Percentiles rank a stretch among this genome's conserved stretches.
Evolutionary conservation across 1,140 invertebrate species (phyloP).

Genomic region (Drosophila jambulina): DNA sequence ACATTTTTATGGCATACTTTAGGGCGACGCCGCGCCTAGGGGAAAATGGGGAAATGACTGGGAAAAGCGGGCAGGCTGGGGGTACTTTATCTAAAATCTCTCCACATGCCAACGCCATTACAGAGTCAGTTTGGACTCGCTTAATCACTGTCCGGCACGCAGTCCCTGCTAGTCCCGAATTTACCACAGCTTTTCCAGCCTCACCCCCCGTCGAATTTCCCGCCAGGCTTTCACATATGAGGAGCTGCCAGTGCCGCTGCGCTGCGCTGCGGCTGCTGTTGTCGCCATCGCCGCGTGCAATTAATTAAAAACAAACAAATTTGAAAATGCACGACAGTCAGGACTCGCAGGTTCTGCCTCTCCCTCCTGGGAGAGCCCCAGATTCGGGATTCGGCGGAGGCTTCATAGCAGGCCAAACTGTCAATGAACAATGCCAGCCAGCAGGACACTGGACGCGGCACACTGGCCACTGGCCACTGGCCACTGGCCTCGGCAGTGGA

Average conservation of each 20-base stretch:
- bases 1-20: slow-evolving; percentile 72
- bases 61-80: not conserved
- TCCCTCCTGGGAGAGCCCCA: not conserved
- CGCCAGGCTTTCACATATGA: slow-evolving; percentile 42
- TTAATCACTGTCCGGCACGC: slow-evolving; percentile 77
- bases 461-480: slow-evolving; percentile 5
- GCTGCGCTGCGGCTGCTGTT: slow-evolving; percentile 22
- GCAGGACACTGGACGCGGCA: slow-evolving; percentile 13
- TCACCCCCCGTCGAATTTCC: not conserved
- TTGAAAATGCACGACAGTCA: slow-evolving; percentile 77
- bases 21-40: slow-evolving; percentile 58
- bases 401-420: slow-evolving; percentile 51
- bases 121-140: slow-evolving; percentile 45
- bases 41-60: slow-evolving; percentile 8
- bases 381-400: slow-evolving; percentile 17
- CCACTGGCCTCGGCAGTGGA: slow-evolving; percentile 15
- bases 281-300: slow-evolving; percentile 76
- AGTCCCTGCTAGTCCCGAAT: slow-evolving; percentile 29
- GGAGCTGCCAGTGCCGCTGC: slow-evolving; percentile 14
- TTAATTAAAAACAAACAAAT: slow-evolving; percentile 85
- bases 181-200: slow-evolving; percentile 8
- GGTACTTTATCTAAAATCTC: slow-evolving; percentile 69
- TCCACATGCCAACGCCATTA: slow-evolving; percentile 67
- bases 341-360: not conserved
- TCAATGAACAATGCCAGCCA: slow-evolving; percentile 75